These are phyloP conservation scores for Sipunculus nudus DNA, from an alignment of 2,888 invertebrate genomes.

Conservation along the genomic window DNA sequence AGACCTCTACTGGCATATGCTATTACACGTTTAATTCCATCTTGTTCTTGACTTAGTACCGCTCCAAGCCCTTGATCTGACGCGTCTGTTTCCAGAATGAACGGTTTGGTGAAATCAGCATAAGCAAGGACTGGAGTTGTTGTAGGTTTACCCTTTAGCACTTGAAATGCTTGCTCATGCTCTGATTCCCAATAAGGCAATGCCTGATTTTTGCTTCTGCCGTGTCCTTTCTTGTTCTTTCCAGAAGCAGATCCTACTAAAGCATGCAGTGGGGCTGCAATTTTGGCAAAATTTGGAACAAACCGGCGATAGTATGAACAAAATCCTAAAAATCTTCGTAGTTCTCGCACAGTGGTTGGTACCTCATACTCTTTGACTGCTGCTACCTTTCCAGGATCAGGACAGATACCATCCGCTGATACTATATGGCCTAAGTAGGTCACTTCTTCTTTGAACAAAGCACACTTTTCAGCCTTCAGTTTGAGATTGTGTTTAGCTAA, in stretches of 20 bases:
- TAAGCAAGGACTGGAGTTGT: slow-evolving; percentile 37
- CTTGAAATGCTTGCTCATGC: slow-evolving; percentile 23
- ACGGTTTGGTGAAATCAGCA: slow-evolving; percentile 34
- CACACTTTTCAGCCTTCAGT: slow-evolving; percentile 36
- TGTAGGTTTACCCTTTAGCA: slow-evolving; percentile 24
- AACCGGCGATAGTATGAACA: slow-evolving; percentile 34
- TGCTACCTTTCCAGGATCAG: slow-evolving; percentile 34
- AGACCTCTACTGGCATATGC: slow-evolving; percentile 38
- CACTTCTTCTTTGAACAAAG: slow-evolving; percentile 22
- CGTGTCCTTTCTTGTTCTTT: slow-evolving; percentile 5
- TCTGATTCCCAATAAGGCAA: slow-evolving; percentile 4
- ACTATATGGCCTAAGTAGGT: slow-evolving; percentile 29
- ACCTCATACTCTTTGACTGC: slow-evolving; percentile 28
- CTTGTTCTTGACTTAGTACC: slow-evolving; percentile 36
- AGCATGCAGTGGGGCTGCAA: slow-evolving; percentile 32
- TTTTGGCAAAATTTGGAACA: slow-evolving; percentile 30
- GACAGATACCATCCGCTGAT: too few relatives aligned
- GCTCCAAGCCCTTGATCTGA: slow-evolving; percentile 32
- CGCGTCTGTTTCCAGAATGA: slow-evolving; percentile 37
- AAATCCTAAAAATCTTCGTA: slow-evolving; percentile 34
- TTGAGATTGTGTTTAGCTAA: slow-evolving; percentile 31
- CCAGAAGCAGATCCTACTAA: slow-evolving; percentile 15
- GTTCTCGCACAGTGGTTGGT: slow-evolving; percentile 22
- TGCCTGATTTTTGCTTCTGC: background rate
- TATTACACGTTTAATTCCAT: slow-evolving; percentile 17